Percentiles rank a stretch among this genome's conserved stretches.
phyloP scores from a whole-genome alignment of 2,888 invertebrate genomes.

The Amiota mariae region DNA sequence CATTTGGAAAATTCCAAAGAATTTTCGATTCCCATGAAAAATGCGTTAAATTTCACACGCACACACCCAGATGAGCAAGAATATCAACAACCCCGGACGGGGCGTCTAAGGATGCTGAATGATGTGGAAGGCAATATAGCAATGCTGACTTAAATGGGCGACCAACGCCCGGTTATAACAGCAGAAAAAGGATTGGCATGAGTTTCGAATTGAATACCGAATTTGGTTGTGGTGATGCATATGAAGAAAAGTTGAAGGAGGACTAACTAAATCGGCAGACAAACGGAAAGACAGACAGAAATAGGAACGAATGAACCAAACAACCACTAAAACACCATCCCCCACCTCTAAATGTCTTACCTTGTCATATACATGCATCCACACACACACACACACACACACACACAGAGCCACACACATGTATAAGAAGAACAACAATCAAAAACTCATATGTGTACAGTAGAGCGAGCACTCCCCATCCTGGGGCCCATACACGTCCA shows the following conservation, averaged over 20 bases:
- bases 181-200: no score
- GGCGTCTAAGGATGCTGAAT: no score
- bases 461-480: neutral
- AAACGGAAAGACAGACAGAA: no score
- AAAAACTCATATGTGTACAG: neutral
- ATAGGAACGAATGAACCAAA: no score
- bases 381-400: neutral
- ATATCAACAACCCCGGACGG: no score
- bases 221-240: neutral
- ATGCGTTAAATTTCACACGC: slow-evolving; percentile 15
- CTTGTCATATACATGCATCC: neutral
- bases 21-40: slow-evolving; percentile 1
- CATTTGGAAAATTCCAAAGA: neutral
- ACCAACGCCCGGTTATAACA: no score
- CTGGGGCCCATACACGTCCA: neutral
- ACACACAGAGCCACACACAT: neutral
- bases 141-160: no score
- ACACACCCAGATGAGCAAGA: no score
- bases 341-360: neutral
- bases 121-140: no score
- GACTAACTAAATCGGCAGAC: neutral
- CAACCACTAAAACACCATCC: neutral
- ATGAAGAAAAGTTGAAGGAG: neutral
- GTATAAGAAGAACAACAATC: neutral
- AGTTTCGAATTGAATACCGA: no score